Base-by-base conservation (phyloP, 1,140 invertebrate genomes). In the Phymastichus coffea region DNA sequence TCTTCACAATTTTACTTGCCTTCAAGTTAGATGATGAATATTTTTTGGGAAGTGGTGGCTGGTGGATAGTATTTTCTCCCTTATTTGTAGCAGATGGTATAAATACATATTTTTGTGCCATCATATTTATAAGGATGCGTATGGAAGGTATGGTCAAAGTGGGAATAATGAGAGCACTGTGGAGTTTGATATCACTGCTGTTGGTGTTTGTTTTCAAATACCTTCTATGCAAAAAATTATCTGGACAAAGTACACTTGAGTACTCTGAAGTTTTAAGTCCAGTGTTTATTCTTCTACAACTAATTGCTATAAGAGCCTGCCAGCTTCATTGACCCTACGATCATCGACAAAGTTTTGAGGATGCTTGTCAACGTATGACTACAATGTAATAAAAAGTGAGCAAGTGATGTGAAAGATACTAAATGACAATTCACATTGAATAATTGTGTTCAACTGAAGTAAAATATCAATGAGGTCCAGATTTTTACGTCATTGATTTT, bases 261-360 rank as follows among this genome's bases (percentile, higher is more conserved):
- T 95, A 90, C 71, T 95, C 93, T 40, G 94, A 97, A 85, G 89
- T 97, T 12, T 87, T 96, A 76, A 89, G 93, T 48, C 94, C 95
- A 15, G 80, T 97, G 33, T 97, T 97, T 79, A 91, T 96, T 60
- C 78, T 97, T 26, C 78, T 96, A 46, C 91, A 95, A 74, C 77
- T 97, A 25, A 87, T 97, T 59, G 92, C 95, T 63, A 88, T 97
- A 43, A 84, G 93, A 71, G 94, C 94, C 9, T 98, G 95, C 81
- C 94, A 97, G 74, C 80, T 94, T 67, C 89, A 87, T 71, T 86
- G 66, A 78, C 52, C 14, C 59, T 7, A 22, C n/a, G 10, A 20
- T n/a, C n/a, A n/a, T n/a, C n/a, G n/a, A n/a, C n/a, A n/a, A n/a
- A n/a, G n/a, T n/a, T n/a, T n/a, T n/a, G n/a, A n/a, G n/a, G n/a